Evolutionary conservation across 2,888 invertebrate species (phyloP).

Genomic region (Petrolisthes manimaculis): DNA sequence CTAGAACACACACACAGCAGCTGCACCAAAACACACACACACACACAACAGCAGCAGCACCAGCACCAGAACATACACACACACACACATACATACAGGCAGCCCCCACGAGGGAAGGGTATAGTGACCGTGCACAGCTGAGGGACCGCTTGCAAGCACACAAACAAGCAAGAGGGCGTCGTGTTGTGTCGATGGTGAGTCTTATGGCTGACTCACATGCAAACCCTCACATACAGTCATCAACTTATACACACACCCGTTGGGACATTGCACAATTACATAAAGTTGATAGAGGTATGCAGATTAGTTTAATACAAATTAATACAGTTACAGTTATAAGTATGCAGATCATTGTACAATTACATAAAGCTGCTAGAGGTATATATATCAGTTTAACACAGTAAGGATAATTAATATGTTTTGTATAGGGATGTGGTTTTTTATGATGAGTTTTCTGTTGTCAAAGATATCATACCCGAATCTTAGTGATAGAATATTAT

Average conservation of each 20-base stretch:
- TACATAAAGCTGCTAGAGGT: too few relatives aligned
- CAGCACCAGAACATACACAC: background rate
- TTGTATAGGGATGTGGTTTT: too few relatives aligned
- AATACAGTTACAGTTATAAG: too few relatives aligned
- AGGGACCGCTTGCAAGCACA: slow-evolving; percentile 7
- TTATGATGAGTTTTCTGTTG: too few relatives aligned
- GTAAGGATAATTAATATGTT: too few relatives aligned
- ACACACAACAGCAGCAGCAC: background rate
- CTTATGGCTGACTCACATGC: slow-evolving; percentile 12
- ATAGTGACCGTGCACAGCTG: background rate
- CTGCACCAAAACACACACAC: too few relatives aligned
- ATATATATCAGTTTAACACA: too few relatives aligned
- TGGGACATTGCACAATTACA: background rate
- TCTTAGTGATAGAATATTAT: too few relatives aligned
- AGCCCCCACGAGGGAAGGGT: background rate
- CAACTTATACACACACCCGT: slow-evolving; percentile 30
- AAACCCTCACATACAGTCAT: slow-evolving; percentile 15
- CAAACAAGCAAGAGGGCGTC: slow-evolving; percentile 6
- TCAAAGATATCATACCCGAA: too few relatives aligned
- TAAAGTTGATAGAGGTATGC: too few relatives aligned
- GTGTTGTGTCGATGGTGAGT: slow-evolving; percentile 39
- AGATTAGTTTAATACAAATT: too few relatives aligned
- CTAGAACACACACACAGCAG: background rate
- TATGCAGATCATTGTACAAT: too few relatives aligned
- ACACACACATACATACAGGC: background rate